A percentile compares a stretch with the other conserved stretches of the same genome.
These are phyloP conservation scores for Hanleya hanleyi DNA, from an alignment of 2,888 invertebrate genomes.

Conservation along the genomic window DNA sequence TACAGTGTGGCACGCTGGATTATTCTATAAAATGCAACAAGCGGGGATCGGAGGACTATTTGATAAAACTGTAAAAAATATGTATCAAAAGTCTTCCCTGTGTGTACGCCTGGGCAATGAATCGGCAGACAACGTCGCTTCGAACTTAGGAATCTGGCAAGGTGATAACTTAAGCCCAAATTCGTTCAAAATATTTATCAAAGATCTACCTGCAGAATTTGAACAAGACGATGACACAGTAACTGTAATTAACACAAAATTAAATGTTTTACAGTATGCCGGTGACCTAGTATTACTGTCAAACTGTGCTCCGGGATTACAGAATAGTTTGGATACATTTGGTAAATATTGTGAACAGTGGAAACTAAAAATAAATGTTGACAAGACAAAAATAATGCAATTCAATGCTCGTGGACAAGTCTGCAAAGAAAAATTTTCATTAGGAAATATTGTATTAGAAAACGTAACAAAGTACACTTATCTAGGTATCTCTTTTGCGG, in stretches of 20 bases:
- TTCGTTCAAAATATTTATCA: neutral
- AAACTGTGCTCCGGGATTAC: slow-evolving; percentile 1
- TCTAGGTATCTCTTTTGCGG: neutral
- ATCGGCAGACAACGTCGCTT: neutral
- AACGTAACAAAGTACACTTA: slow-evolving; percentile 2
- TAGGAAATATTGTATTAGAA: neutral
- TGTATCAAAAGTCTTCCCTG: slow-evolving; percentile 7
- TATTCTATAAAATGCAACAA: neutral
- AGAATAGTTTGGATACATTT: neutral
- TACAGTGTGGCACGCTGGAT: too few relatives aligned
- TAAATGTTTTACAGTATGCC: neutral
- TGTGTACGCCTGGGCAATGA: neutral
- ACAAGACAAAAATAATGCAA: neutral
- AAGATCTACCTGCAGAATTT: neutral
- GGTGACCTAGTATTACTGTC: neutral
- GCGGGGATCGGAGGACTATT: neutral
- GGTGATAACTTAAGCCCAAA: slow-evolving; percentile 14
- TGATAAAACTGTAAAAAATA: neutral
- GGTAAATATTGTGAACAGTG: neutral
- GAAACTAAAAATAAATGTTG: slow-evolving; percentile 3
- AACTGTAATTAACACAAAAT: neutral
- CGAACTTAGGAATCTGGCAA: neutral
- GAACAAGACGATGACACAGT: neutral
- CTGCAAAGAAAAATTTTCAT: neutral
- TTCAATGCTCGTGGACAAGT: slow-evolving; percentile 1